phyloP scores from a whole-genome alignment of 2,797 vertebrate species.

The Phoebastria nigripes region DNA sequence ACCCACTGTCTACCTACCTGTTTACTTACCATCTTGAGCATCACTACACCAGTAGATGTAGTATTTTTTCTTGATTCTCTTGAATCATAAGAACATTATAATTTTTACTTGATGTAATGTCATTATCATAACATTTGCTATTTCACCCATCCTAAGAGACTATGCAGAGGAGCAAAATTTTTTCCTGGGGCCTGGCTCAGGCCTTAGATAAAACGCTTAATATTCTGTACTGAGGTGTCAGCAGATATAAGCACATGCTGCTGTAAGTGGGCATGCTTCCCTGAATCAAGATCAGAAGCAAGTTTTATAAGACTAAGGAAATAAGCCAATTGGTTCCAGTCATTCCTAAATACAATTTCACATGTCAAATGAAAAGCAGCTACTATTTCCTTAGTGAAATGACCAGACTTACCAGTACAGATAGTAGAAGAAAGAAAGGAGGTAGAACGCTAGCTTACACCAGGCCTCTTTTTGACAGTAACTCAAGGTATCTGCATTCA shows the following conservation, averaged over 20 bases:
- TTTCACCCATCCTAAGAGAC: not conserved
- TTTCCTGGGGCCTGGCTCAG: not conserved
- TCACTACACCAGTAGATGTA: not conserved
- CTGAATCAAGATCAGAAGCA: not conserved
- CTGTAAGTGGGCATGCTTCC: not conserved
- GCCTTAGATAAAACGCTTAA: not conserved
- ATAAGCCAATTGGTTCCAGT: not conserved
- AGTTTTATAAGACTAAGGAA: not conserved
- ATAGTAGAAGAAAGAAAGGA: constrained; percentile 99
- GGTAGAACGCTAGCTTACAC: constrained; percentile 98
- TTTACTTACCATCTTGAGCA: not conserved
- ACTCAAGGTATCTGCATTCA: constrained; percentile 93
- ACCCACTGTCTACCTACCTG: not conserved
- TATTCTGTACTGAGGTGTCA: not conserved
- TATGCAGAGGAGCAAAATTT: not conserved
- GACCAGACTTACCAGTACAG: constrained; percentile 89
- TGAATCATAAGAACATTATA: not conserved
- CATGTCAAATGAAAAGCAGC: not conserved
- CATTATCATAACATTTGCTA: not conserved
- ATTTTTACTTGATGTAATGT: not conserved
- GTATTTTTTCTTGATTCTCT: not conserved
- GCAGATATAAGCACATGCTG: not conserved
- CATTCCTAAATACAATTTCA: not conserved
- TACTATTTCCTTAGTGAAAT: not conserved
- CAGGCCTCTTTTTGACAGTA: constrained; percentile 98